These are phyloP conservation scores for Myotis brandtii DNA, from an alignment of 2,113 vertebrate genomes.

Conservation along the genomic window DNA sequence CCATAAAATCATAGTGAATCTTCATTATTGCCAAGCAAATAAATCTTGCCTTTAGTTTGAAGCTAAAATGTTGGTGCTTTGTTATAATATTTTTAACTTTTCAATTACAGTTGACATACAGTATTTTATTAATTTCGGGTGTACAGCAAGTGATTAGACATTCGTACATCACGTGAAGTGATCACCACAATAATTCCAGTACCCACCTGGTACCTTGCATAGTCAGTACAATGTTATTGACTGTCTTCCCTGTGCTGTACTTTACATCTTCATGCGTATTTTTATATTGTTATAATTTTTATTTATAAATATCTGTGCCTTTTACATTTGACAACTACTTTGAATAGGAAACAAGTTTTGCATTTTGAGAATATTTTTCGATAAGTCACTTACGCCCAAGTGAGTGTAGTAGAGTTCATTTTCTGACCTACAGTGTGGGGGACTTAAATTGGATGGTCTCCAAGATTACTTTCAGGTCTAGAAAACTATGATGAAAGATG, in stretches of 20 bases:
- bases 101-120: neutral
- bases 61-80: neutral
- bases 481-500: neutral
- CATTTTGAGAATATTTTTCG: slow-evolving; percentile 1
- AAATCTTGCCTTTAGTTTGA: neutral
- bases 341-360: neutral
- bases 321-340: neutral
- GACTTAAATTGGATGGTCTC: neutral
- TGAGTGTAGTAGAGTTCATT: neutral
- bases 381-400: neutral
- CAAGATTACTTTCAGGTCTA: slow-evolving; percentile 29
- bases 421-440: neutral
- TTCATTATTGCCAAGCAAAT: neutral
- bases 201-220: neutral
- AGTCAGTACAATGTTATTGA: neutral
- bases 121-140: neutral
- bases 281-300: neutral
- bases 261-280: neutral
- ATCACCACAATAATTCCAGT: neutral
- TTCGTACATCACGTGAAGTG: neutral
- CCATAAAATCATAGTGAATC: neutral
- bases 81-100: neutral
- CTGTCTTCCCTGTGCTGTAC: neutral
- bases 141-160: neutral
- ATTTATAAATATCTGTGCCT: neutral